These are phyloP conservation scores for Lagocephalus sceleratus DNA, from an alignment of 2,797 vertebrate genomes.

Conservation along the genomic window DNA sequence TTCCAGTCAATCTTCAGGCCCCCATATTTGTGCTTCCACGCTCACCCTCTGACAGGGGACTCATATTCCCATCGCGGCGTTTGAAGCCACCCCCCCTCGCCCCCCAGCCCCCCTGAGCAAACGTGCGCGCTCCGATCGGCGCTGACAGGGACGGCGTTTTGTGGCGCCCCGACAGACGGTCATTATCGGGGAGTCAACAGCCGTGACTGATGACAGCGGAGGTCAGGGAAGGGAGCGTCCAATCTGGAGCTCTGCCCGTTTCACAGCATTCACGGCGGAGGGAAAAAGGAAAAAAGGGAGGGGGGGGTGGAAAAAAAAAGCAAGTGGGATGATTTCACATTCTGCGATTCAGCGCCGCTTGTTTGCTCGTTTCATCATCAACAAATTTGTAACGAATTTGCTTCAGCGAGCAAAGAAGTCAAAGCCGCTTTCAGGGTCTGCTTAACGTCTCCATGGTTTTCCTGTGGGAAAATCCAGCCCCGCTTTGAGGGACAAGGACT, in stretches of 20 bases:
- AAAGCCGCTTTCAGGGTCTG: slow-evolving; percentile 31
- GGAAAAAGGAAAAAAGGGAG: slow-evolving; percentile 17
- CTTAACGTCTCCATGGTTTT: slow-evolving; percentile 40
- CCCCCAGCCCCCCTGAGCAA: slow-evolving; percentile 47
- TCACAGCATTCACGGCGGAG: slow-evolving; percentile 57
- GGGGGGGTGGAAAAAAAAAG: slow-evolving; percentile 48
- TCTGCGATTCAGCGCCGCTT: slow-evolving; percentile 48
- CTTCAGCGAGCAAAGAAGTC: slow-evolving; percentile 26
- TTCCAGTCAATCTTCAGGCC: slow-evolving; percentile 64
- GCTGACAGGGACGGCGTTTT: slow-evolving; percentile 65
- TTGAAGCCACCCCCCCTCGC: no score
- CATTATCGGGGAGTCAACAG: slow-evolving; percentile 73
- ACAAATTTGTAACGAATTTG: slow-evolving; percentile 67
- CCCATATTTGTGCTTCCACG: slow-evolving; percentile 56
- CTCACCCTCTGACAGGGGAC: slow-evolving; percentile 51
- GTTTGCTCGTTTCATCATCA: slow-evolving; percentile 66
- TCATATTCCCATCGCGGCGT: slow-evolving; percentile 71
- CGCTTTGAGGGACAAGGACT: slow-evolving; percentile 8
- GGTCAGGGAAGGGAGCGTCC: slow-evolving; percentile 66
- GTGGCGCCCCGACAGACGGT: slow-evolving; percentile 64
- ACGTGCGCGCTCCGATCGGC: slow-evolving; percentile 73
- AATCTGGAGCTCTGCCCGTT: slow-evolving; percentile 65
- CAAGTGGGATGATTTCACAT: slow-evolving; percentile 68
- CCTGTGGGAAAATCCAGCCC: slow-evolving; percentile 56
- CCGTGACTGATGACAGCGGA: slow-evolving; percentile 74